Evolutionary conservation across 2,113 vertebrate genomes (phyloP), one percentile per base, ranked within the genome.

Genomic region (Triplophysa tibetana): DNA sequence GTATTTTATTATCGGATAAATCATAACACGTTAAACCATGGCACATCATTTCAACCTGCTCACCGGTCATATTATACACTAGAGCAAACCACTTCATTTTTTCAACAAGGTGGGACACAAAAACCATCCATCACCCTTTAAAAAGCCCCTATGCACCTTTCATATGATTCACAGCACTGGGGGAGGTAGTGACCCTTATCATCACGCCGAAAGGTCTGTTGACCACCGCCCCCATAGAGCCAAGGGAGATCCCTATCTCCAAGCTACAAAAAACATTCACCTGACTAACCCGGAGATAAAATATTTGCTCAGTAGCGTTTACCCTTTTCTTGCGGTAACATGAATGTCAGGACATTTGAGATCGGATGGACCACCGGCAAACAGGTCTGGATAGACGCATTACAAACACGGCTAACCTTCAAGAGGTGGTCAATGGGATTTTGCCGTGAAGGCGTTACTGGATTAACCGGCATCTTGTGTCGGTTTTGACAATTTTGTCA

Each of bases 61-160:
- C 3, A 7, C 45, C 0, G 14, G 43, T 48, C 50, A 21, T 14
- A 67, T 82, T 45, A 11, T 12, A 9, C 43, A 12, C 43, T 41
- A 67, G 16, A 24, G 12, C 41, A 23, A 64, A 61, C 54, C 24
- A 67, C 21, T 70, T n/a, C 52, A 29, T 24, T 16, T 38, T 50
- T 58, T 50, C 66, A 60, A 61, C 70, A 60, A 72, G 66, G 16
- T 43, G 61, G 61, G 26, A 65, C 67, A 66, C 38, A 24, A 52
- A 73, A 29, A 24, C 60, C 67, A 83, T 73, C 78, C 52, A 80
- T 83, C 73, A 80, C 67, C n/a, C 77, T 60, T 64, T 70, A 70
- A 33, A 16, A 56, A 24, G 50, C 38, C 58, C 38, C 56, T 11
- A 0, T 45, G 19, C 72, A 41, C 29, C 67, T 41, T 72, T 38